These are phyloP conservation scores for Phyllotis vaccarum DNA, from an alignment of 2,797 vertebrate species.

Conservation along the genomic window DNA sequence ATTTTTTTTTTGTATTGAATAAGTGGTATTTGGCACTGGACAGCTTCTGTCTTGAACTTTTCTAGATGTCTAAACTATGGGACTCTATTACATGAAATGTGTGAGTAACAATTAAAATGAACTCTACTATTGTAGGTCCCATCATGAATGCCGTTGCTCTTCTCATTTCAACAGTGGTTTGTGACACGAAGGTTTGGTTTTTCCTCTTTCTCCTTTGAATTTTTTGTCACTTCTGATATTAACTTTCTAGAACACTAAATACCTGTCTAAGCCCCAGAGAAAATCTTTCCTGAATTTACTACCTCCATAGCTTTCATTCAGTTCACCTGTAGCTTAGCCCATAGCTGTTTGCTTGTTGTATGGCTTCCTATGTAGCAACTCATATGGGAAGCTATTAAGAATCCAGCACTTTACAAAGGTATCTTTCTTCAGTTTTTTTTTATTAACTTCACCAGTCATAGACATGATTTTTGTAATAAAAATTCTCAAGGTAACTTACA, in stretches of 20 bases:
- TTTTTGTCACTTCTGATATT: slow-evolving; percentile 41
- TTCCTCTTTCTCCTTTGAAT: slow-evolving; percentile 33
- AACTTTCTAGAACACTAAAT: slow-evolving; percentile 38
- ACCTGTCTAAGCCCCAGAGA: slow-evolving; percentile 8
- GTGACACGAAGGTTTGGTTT: not conserved
- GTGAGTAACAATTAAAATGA: not conserved
- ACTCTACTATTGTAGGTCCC: not conserved
- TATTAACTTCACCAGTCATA: slow-evolving; percentile 1
- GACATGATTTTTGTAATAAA: not conserved
- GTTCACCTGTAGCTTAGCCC: not conserved
- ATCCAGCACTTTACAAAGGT: not conserved
- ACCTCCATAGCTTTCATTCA: slow-evolving; percentile 21
- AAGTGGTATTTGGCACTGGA: not conserved
- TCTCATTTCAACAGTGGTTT: slow-evolving; percentile 25
- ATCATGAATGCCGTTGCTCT: not conserved
- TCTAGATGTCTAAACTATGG: not conserved
- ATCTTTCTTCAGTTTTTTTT: not conserved
- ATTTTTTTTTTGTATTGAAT: not conserved
- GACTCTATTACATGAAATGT: not conserved
- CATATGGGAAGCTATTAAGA: slow-evolving; percentile 35
- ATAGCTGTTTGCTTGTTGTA: slow-evolving; percentile 17
- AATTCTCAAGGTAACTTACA: not conserved
- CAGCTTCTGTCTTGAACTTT: not conserved
- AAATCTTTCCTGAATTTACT: slow-evolving; percentile 22
- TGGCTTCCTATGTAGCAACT: not conserved